Percentiles rank a stretch among this genome's conserved stretches.
Evolutionary conservation across 2,113 vertebrate genomes (phyloP).

Genomic region (Leuciscus idus): DNA sequence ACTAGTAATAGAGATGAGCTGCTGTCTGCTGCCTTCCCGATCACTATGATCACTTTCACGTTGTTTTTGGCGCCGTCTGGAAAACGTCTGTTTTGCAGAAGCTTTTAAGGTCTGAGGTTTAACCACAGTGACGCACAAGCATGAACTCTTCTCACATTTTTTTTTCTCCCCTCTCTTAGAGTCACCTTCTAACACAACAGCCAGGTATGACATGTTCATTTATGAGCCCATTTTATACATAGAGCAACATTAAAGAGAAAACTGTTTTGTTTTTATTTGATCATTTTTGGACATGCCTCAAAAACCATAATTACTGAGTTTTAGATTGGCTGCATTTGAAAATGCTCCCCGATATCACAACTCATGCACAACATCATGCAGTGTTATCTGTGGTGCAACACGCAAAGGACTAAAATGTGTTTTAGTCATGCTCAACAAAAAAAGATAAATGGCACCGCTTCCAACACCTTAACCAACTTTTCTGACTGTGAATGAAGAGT

Average conservation of each 20-base stretch:
- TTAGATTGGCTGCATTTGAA: not conserved
- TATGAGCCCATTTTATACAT: not conserved
- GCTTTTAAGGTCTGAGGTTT: slow-evolving; percentile 48
- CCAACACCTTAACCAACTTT: not conserved
- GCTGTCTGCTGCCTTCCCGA: not conserved
- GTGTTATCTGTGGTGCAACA: not conserved
- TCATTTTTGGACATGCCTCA: not conserved
- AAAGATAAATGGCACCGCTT: not conserved
- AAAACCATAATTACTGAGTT: not conserved
- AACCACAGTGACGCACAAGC: slow-evolving; percentile 55
- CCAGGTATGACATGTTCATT: not conserved
- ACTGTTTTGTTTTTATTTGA: not conserved
- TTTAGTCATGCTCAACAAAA: not conserved
- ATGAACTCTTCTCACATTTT: not conserved
- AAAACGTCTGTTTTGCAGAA: slow-evolving; percentile 40
- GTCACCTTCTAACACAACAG: not conserved
- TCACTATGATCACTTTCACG: slow-evolving; percentile 26
- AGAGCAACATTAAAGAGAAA: not conserved
- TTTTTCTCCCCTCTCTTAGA: not conserved
- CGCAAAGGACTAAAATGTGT: not conserved
- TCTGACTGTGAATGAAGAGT: not conserved
- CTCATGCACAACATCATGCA: not conserved
- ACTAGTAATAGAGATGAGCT: not conserved
- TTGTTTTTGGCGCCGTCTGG: slow-evolving; percentile 30
- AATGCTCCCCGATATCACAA: not conserved